These are phyloP conservation scores for Leucosticte australis DNA, from an alignment of 2,113 vertebrate species.

Conservation along the genomic window DNA sequence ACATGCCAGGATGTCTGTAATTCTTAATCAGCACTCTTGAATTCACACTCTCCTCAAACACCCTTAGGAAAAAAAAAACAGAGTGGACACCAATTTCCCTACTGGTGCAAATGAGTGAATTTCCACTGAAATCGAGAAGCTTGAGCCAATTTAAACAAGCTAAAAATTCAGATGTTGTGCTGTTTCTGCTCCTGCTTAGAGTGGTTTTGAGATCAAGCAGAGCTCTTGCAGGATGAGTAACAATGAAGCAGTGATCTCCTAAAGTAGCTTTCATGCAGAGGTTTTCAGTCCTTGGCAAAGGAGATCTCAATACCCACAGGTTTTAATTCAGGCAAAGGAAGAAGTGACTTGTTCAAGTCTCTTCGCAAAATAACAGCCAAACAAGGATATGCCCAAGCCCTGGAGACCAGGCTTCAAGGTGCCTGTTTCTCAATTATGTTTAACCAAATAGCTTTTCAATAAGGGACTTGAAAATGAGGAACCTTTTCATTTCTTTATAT, in stretches of 20 bases:
- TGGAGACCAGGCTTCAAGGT: neutral
- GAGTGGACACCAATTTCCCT: neutral
- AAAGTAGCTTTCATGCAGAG: neutral
- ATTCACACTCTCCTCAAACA: neutral
- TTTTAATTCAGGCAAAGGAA: neutral
- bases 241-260: neutral
- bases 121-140: neutral
- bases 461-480: neutral
- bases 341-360: neutral
- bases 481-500: neutral
- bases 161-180: neutral
- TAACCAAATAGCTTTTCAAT: neutral
- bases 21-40: neutral
- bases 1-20: neutral
- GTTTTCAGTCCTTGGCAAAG: neutral
- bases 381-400: neutral
- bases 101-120: neutral
- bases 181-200: neutral
- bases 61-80: neutral
- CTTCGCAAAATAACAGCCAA: neutral
- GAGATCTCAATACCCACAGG: neutral
- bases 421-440: neutral
- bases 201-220: neutral
- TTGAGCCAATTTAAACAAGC: conserved; percentile 14
- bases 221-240: neutral